Evolutionary conservation across 2,888 invertebrate species (phyloP).

Genomic region (Amiota minor): DNA sequence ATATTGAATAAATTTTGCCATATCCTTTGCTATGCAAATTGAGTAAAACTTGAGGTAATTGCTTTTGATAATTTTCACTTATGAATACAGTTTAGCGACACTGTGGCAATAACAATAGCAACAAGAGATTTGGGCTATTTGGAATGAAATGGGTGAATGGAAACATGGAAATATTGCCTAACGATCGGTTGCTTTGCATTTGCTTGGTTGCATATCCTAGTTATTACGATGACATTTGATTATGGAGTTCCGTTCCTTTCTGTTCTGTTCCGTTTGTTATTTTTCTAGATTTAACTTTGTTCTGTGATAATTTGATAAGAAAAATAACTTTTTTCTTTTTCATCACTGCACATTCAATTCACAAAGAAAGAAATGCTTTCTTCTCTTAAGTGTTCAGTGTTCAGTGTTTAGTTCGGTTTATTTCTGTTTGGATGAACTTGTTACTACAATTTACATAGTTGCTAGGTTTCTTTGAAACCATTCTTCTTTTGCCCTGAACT

Average conservation of each 20-base stretch:
- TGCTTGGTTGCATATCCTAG: conserved; percentile 25
- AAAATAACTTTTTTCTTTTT: conserved; percentile 52
- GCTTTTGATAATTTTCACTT: conserved; percentile 69
- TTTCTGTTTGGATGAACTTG: neutral
- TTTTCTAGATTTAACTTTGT: conserved; percentile 48
- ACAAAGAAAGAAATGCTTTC: conserved; percentile 27
- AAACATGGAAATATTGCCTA: too few relatives aligned
- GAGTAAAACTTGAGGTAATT: conserved; percentile 50
- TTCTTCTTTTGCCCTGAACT: neutral
- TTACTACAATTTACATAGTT: neutral
- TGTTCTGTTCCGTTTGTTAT: conserved; percentile 21
- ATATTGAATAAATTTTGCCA: neutral
- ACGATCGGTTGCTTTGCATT: conserved; percentile 20
- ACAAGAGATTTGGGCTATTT: too few relatives aligned
- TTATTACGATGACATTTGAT: neutral
- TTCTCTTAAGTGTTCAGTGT: conserved; percentile 26
- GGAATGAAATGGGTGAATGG: too few relatives aligned
- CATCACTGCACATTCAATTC: conserved; percentile 34
- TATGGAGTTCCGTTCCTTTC: neutral
- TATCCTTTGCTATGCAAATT: neutral
- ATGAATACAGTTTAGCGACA: conserved; percentile 37
- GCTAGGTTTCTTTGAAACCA: neutral
- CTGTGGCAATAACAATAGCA: neutral
- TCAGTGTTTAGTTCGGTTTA: conserved; percentile 39
- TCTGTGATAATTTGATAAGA: conserved; percentile 67